Evolutionary conservation across 2,113 vertebrate species (phyloP), one percentile per base, ranked within the genome.

Genomic region (Rafetus swinhoei): DNA sequence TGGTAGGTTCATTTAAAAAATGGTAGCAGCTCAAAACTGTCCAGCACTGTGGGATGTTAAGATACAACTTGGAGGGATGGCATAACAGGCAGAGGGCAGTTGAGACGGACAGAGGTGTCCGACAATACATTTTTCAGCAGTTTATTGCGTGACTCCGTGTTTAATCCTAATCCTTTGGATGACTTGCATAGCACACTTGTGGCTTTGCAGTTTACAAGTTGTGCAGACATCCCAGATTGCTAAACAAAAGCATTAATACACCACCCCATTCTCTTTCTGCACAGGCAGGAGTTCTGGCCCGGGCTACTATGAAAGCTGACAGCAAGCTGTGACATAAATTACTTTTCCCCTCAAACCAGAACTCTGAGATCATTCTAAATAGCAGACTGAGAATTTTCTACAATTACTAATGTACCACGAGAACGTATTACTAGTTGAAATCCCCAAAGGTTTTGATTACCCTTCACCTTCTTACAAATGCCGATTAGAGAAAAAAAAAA

Each of bases 401-500:
- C 0, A 0, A 39, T 88, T 39, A 85, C 80, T 93, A 79, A 93
- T 79, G 10, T 77, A 57, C 62, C 7, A 16, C 85, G 19, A 85
- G 69, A 86, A 77, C 82, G 13, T 45, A 9, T 93, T 45, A 86
- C 80, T 32, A 29, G 82, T 82, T 88, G 54, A 81, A 79, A 76
- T 95, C 80, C 84, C 82, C 54, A 52, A 21, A 35, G 54, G 9
- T 86, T 94, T 94, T 86, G 21, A 93, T 95, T 91, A 14, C 79
- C 57, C 32, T 27, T 74, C 32, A 4, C 16, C 95, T 95, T 89
- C 54, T 88, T 29, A 2, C 1, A 1, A 82, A 74, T 0, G 2
- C 39, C 55, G 84, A 55, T 85, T 55, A 69, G 82, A 84, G 89
- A 54, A 92, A 88, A 45, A 45, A 45, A 45, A 21, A 74, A 32